Evolutionary conservation across 2,113 vertebrate genomes (phyloP), one percentile per base, ranked within the genome.

Genomic region (Thryonomys swinderianus): DNA sequence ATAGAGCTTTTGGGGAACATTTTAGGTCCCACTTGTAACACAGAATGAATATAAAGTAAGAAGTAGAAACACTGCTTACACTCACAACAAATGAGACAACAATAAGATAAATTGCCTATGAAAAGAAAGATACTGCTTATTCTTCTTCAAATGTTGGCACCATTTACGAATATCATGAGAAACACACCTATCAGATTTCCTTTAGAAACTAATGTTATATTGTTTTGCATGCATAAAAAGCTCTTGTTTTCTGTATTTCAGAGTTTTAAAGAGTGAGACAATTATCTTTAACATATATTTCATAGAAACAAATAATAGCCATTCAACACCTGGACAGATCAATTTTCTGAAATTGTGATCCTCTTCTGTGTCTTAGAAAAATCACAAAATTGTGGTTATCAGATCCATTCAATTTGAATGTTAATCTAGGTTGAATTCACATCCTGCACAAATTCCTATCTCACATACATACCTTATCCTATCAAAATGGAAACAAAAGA

Each of bases 401-500:
- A 48, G 17, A 91, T 95, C 34, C 79, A 73, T 76, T 94, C 84
- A 93, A 20, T 62, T 8, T 61, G n/a, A 88, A 64, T 76, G 87
- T 80, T 85, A 76, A 93, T 91, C 53, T 93, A 93, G 57, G 40
- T 67, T 90, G 76, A 83, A 91, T 78, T 95, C 74, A 92, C 6
- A 64, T 59, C 34, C 14, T 34, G 53, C 27, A 64, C 37, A 93
- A 84, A 66, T 66, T 32, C 53, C 21, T 91, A n/a, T 18, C 18
- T 21, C n/a, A 93, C 67, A 13, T 51, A 48, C 76, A 51, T n/a
- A 89, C 57, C 34, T 87, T 90, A 48, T 83, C 53, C 74, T 59
- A 91, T 80, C 88, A 88, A 94, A 95, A 81, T 84, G 34, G 37
- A 89, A 96, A 96, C 42, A 87, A 88, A 85, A 67, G 51, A 59